Conservation (phyloP, 2,797 vertebrate genomes). For the Coluber constrictor region DNA sequence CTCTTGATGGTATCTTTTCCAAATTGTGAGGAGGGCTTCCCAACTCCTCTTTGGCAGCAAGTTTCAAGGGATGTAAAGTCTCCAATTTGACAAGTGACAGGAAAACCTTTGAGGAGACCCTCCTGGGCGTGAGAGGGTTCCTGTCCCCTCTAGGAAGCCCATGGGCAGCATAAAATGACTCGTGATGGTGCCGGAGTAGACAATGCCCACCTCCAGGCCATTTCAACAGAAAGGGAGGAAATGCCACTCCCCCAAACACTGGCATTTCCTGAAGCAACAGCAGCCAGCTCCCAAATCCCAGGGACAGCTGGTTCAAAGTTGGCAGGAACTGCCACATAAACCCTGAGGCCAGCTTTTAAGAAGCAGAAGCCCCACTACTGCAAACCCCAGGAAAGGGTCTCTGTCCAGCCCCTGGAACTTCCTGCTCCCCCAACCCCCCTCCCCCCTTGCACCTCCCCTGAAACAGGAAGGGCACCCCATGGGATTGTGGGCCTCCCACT, state of each 20-base stretch:
- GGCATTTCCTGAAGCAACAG: background rate
- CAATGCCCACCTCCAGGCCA: background rate
- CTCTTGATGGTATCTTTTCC: background rate
- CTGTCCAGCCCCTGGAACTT: background rate
- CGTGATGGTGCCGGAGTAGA: background rate
- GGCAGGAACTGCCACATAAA: background rate
- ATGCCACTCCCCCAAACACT: background rate
- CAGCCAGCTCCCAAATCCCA: background rate
- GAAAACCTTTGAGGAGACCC: background rate
- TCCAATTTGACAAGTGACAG: background rate
- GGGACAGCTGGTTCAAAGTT: background rate
- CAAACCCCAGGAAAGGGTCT: background rate
- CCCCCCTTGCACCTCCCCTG: background rate
- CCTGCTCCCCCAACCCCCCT: background rate
- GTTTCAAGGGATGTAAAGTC: background rate
- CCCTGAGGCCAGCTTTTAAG: background rate
- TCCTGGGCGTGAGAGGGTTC: background rate
- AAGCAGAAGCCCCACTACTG: background rate
- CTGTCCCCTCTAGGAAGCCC: background rate
- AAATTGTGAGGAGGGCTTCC: background rate
- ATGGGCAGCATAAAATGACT: background rate
- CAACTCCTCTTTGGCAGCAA: background rate
- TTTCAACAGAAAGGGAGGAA: background rate
- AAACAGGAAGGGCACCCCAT: background rate
- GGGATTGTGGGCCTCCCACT: fast-evolving